A percentile compares a stretch with the other conserved stretches of the same genome.
Conservation (phyloP, 1,140 invertebrate genomes). For the Leptinotarsa texana region DNA sequence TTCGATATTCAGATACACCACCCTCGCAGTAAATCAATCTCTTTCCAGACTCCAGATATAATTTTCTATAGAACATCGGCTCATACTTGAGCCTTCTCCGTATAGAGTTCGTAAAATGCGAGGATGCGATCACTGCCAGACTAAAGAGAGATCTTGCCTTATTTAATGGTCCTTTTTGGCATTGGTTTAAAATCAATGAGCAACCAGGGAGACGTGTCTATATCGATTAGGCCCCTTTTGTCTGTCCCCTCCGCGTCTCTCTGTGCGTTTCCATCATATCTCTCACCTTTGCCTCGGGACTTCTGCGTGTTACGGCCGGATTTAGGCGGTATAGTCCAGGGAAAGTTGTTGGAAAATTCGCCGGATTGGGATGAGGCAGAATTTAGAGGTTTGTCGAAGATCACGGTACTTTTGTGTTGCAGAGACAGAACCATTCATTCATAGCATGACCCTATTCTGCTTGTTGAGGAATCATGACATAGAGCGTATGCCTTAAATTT, state of each 20-base stretch:
- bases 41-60: neutral
- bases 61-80: neutral
- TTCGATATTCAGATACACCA: neutral
- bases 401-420: no score
- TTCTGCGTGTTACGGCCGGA: constrained; percentile 1
- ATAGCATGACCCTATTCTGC: no score
- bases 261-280: constrained; percentile 30
- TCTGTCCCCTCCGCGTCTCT: constrained; percentile 30
- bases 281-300: constrained; percentile 19
- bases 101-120: constrained; percentile 7
- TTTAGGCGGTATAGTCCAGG: neutral
- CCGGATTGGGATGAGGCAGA: no score
- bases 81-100: neutral
- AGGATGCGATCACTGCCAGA: constrained; percentile 14
- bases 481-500: no score
- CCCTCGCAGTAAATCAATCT: neutral
- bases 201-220: constrained; percentile 41
- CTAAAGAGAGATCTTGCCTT: constrained; percentile 4
- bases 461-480: no score
- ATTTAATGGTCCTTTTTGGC: constrained; percentile 16
- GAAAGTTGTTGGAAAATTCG: no score
- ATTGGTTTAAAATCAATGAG: constrained; percentile 45
- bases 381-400: no score
- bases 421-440: no score
- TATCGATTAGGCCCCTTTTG: constrained; percentile 45